phyloP scores from a whole-genome alignment of 2,888 invertebrate species.

The Temnothorax ravouxi region DNA sequence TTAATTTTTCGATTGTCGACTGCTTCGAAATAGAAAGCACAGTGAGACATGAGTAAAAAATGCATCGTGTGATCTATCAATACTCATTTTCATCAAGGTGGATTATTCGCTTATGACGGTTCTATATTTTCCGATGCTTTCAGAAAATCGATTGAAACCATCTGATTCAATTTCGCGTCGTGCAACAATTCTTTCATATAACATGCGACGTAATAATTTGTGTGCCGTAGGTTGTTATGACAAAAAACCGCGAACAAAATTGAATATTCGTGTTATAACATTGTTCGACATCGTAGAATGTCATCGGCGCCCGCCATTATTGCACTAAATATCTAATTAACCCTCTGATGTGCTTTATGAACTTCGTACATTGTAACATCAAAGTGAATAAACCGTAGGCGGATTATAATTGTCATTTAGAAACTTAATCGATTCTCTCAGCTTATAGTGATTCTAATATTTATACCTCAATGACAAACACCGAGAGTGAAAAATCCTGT shows the following conservation, averaged over 20 bases:
- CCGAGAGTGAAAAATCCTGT: not conserved
- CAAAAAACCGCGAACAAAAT: not conserved
- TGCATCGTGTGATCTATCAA: not conserved
- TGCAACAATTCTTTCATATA: not conserved
- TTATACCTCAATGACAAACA: not conserved
- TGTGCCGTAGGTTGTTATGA: not conserved
- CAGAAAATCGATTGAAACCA: not conserved
- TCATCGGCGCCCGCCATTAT: constrained; percentile 4
- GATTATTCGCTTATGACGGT: not conserved
- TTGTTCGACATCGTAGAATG: not conserved
- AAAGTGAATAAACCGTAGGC: not conserved
- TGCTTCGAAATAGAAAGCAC: not conserved
- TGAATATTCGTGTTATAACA: not conserved
- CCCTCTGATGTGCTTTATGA: constrained; percentile 7
- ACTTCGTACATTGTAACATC: constrained; percentile 13
- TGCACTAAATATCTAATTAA: constrained; percentile 43
- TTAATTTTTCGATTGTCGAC: not conserved
- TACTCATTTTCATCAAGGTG: constrained; percentile 8
- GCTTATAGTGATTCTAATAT: not conserved
- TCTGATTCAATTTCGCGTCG: not conserved
- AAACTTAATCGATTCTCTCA: constrained; percentile 10
- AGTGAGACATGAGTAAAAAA: not conserved
- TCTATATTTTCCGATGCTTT: constrained; percentile 12
- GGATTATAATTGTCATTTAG: constrained; percentile 16
- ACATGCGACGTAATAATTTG: not conserved